phyloP scores from a whole-genome alignment of 1,140 invertebrate genomes.

The Onthophagus taurus region DNA sequence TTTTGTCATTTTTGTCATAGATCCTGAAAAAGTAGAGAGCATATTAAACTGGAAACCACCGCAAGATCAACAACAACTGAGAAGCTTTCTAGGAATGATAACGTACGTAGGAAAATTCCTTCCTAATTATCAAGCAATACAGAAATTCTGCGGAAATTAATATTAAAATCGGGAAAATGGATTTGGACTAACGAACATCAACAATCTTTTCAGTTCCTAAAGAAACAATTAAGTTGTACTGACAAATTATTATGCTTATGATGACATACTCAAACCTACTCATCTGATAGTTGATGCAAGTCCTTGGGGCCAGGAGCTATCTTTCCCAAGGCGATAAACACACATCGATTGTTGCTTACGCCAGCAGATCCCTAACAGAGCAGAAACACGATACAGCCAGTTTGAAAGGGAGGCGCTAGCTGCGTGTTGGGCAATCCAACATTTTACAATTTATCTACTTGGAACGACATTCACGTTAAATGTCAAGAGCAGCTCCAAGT shows the following conservation, averaged over 20 bases:
- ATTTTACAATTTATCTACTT: slow-evolving; percentile 31
- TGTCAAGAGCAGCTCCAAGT: not conserved
- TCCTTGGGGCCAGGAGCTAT: slow-evolving; percentile 4
- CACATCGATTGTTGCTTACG: slow-evolving; percentile 19
- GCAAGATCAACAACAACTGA: too few relatives aligned
- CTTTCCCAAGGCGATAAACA: slow-evolving; percentile 7
- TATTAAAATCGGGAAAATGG: not conserved
- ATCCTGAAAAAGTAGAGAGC: too few relatives aligned
- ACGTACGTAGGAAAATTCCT: slow-evolving; percentile 36
- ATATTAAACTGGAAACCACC: too few relatives aligned
- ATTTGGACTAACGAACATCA: not conserved
- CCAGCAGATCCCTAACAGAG: slow-evolving; percentile 38
- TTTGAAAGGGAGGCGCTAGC: slow-evolving; percentile 45
- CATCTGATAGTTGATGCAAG: slow-evolving; percentile 12
- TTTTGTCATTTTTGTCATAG: too few relatives aligned
- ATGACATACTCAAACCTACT: not conserved
- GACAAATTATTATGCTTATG: slow-evolving; percentile 10
- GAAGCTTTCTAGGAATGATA: too few relatives aligned
- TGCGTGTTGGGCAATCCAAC: not conserved
- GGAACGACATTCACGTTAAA: slow-evolving; percentile 13
- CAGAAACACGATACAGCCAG: slow-evolving; percentile 43
- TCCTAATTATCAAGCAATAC: slow-evolving; percentile 21
- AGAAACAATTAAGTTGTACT: slow-evolving; percentile 8
- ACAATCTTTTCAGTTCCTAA: slow-evolving; percentile 7
- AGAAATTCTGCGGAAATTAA: slow-evolving; percentile 3